These are phyloP conservation scores for Nysson spinosus DNA, from an alignment of 2,888 invertebrate species.

Conservation along the genomic window DNA sequence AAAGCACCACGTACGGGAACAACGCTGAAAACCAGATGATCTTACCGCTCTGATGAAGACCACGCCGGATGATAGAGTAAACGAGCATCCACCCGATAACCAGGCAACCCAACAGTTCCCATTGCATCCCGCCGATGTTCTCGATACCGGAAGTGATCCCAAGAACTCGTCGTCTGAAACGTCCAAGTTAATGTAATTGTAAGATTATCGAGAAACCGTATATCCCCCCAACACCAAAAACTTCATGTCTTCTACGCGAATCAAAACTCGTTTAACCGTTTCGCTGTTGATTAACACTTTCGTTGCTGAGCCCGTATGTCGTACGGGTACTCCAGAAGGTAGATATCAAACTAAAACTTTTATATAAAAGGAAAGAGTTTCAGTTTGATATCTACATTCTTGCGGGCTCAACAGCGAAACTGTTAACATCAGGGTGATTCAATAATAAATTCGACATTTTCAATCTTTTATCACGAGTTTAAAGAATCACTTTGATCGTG, in stretches of 20 bases:
- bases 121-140: constrained; percentile 82
- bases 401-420: too few species aligned
- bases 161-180: constrained; percentile 81
- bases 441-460: too few species aligned
- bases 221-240: not conserved
- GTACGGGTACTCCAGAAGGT: too few species aligned
- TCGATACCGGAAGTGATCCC: constrained; percentile 81
- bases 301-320: too few species aligned
- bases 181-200: not conserved
- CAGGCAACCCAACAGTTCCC: constrained; percentile 83
- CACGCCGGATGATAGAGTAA: constrained; percentile 85
- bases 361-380: too few species aligned
- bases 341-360: too few species aligned
- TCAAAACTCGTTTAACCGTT: too few species aligned
- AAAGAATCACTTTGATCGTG: constrained; percentile 86
- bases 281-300: too few species aligned
- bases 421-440: too few species aligned
- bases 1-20: constrained; percentile 85
- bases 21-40: constrained; percentile 89
- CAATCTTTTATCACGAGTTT: constrained; percentile 67
- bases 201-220: constrained; percentile 14
- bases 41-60: constrained; percentile 87
- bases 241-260: constrained; percentile 1
- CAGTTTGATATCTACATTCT: too few species aligned
- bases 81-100: constrained; percentile 84